A percentile compares a stretch with the other conserved stretches of the same genome.
Conservation (phyloP, 2,888 invertebrate species). For the Andricus curvator region DNA sequence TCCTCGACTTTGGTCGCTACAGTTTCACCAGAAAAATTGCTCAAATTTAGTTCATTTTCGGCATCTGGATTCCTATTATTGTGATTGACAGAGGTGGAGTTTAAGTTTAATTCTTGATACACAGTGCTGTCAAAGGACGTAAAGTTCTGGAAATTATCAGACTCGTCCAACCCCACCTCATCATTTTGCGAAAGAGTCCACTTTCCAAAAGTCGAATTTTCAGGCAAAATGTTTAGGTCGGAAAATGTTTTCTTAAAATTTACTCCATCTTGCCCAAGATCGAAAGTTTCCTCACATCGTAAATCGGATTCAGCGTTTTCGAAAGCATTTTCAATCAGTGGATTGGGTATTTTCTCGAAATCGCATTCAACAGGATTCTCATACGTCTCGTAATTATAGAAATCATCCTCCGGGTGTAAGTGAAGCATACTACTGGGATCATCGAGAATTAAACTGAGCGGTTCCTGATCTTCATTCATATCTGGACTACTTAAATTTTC, state of each 20-base stretch:
- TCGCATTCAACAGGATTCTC: conserved; percentile 60
- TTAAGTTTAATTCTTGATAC: conserved; percentile 1
- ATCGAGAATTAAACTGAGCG: conserved; percentile 71
- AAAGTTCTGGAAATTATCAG: neutral
- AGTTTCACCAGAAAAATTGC: neutral
- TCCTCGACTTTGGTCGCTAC: neutral
- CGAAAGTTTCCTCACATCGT: neutral
- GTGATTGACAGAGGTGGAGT: neutral
- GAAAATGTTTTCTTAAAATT: neutral
- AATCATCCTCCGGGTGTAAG: conserved; percentile 65
- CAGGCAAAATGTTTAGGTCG: neutral
- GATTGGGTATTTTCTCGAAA: neutral
- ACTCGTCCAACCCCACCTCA: neutral
- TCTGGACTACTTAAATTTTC: conserved; percentile 64
- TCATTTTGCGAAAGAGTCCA: neutral
- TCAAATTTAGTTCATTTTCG: neutral
- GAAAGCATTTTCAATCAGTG: neutral
- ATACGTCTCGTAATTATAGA: conserved; percentile 70
- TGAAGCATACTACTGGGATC: conserved; percentile 68
- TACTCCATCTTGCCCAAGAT: neutral
- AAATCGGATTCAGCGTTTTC: neutral
- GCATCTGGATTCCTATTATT: neutral
- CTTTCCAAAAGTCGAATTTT: neutral
- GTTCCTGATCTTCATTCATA: conserved; percentile 68
- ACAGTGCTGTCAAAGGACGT: neutral